phyloP scores from a whole-genome alignment of 2,113 vertebrate species.

The Saccopteryx bilineata region DNA sequence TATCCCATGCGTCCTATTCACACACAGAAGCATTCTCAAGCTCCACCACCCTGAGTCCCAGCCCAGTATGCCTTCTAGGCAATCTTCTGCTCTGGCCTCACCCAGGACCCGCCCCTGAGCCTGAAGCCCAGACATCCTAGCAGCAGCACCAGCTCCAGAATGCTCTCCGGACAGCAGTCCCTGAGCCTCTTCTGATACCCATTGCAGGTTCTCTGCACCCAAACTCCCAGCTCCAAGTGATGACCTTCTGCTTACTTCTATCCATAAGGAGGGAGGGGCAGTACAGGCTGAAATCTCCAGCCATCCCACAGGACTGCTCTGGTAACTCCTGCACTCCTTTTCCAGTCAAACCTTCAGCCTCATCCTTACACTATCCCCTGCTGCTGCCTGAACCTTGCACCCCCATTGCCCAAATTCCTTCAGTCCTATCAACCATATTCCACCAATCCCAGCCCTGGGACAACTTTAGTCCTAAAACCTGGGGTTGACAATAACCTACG shows the following conservation, averaged over 20 bases:
- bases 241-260: neutral
- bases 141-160: neutral
- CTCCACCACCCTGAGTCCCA: neutral
- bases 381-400: neutral
- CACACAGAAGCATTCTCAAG: neutral
- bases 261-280: neutral
- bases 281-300: neutral
- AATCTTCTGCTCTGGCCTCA: neutral
- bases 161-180: neutral
- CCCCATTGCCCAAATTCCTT: neutral
- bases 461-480: neutral
- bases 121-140: neutral
- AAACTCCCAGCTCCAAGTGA: neutral
- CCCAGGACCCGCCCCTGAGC: neutral
- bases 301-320: neutral
- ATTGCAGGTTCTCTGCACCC: constrained; percentile 1
- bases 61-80: neutral
- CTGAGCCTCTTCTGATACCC: neutral
- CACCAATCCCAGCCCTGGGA: neutral
- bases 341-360: neutral
- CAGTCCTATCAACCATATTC: neutral
- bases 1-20: neutral
- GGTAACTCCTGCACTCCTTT: neutral
- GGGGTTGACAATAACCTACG: neutral
- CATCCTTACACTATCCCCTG: neutral